Conservation (phyloP, 1,140 invertebrate genomes). For the Nomia melanderi region DNA sequence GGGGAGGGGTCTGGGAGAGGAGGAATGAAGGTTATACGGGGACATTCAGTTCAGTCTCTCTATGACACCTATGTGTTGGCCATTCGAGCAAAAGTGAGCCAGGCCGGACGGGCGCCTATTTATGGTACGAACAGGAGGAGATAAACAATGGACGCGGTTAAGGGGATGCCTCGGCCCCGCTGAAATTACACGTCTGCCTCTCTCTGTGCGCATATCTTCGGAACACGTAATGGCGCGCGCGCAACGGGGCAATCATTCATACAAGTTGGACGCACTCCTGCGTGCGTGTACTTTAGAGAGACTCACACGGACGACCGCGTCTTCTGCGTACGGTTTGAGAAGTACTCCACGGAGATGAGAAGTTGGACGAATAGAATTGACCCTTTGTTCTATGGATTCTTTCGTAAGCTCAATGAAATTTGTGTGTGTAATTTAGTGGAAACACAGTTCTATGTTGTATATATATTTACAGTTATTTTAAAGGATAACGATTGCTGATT, state of each 20-base stretch:
- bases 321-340: not conserved
- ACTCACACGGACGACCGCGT: not conserved
- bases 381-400: too few species aligned
- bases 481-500: too few species aligned
- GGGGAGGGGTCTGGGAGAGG: too few species aligned
- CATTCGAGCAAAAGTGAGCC: conserved; percentile 32
- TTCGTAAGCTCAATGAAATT: too few species aligned
- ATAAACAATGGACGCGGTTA: conserved; percentile 62
- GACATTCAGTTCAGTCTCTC: conserved; percentile 28
- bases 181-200: conserved; percentile 25
- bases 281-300: not conserved
- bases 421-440: too few species aligned
- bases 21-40: conserved; percentile 22
- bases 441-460: too few species aligned
- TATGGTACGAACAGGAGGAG: conserved; percentile 53
- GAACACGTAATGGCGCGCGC: not conserved
- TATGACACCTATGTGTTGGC: conserved; percentile 39
- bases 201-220: conserved; percentile 3
- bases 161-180: conserved; percentile 23
- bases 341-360: not conserved
- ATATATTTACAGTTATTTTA: too few species aligned
- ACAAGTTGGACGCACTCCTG: not conserved
- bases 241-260: conserved; percentile 13
- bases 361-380: too few species aligned
- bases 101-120: conserved; percentile 48